Percentiles rank a stretch among this genome's conserved stretches.
These are phyloP conservation scores for Dryas iulia DNA, from an alignment of 1,140 invertebrate species.

Conservation along the genomic window DNA sequence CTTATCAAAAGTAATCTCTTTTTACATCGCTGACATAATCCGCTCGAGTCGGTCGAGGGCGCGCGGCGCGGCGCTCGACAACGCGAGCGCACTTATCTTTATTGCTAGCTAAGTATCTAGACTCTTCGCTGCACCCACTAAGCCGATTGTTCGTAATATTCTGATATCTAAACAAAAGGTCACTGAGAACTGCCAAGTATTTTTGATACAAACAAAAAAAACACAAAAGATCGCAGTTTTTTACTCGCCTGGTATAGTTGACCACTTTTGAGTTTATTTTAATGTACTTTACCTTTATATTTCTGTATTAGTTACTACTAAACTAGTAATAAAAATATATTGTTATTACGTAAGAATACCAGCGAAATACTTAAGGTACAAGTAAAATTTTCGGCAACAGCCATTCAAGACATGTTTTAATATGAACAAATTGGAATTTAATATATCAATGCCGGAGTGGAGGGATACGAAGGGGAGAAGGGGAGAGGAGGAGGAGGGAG, in stretches of 20 bases:
- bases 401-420: neutral
- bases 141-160: slow-evolving; percentile 9
- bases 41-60: neutral
- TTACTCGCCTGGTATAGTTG: no score
- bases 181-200: neutral
- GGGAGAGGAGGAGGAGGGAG: neutral
- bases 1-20: neutral
- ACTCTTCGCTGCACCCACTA: slow-evolving; percentile 6
- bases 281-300: no score
- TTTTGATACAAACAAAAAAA: no score
- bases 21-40: neutral
- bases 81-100: neutral
- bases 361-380: neutral
- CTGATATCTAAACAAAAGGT: neutral
- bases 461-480: neutral
- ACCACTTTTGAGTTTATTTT: no score
- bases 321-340: no score
- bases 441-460: neutral
- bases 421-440: neutral
- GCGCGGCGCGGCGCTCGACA: neutral
- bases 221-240: no score
- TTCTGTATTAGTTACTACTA: no score
- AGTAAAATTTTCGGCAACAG: neutral
- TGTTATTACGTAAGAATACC: no score
- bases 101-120: neutral